phyloP scores from a whole-genome alignment of 2,888 invertebrate species.

The Neocrepidodera transversa region DNA sequence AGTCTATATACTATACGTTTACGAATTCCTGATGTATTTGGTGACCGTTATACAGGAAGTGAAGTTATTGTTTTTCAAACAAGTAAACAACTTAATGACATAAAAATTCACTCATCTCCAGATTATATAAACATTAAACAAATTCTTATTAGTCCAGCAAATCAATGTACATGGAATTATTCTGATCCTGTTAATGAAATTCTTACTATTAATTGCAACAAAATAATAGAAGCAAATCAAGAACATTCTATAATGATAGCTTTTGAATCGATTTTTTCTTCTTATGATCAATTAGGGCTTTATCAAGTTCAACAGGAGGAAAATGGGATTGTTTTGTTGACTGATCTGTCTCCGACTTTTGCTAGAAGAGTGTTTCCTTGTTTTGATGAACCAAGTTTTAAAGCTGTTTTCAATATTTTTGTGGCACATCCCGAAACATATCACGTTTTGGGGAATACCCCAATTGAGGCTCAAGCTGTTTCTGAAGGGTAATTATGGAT shows the following conservation, averaged over 20 bases:
- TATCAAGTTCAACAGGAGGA: background rate
- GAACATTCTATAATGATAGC: background rate
- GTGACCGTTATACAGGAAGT: conserved; percentile 2
- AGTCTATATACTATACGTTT: conserved; percentile 2
- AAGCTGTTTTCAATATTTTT: conserved; percentile 70
- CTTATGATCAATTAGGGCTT: background rate
- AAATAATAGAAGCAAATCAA: background rate
- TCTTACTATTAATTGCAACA: conserved; percentile 7
- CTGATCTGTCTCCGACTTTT: conserved; percentile 9
- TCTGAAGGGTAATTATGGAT: background rate
- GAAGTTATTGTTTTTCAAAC: conserved; percentile 3
- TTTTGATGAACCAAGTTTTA: conserved; percentile 79
- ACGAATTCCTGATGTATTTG: background rate
- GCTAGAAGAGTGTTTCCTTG: conserved; percentile 76
- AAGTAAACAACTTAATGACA: background rate
- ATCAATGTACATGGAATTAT: background rate
- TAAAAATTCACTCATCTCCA: background rate
- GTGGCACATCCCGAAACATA: background rate
- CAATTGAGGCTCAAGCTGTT: background rate
- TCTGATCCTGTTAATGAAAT: background rate
- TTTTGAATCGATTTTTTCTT: background rate
- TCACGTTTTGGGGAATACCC: conserved; percentile 8
- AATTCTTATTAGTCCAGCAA: conserved; percentile 2
- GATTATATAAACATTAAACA: conserved; percentile 2
- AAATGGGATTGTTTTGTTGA: conserved; percentile 4